Evolutionary conservation across 2,113 vertebrate genomes (phyloP).

Genomic region (Lycocorax pyrrhopterus): DNA sequence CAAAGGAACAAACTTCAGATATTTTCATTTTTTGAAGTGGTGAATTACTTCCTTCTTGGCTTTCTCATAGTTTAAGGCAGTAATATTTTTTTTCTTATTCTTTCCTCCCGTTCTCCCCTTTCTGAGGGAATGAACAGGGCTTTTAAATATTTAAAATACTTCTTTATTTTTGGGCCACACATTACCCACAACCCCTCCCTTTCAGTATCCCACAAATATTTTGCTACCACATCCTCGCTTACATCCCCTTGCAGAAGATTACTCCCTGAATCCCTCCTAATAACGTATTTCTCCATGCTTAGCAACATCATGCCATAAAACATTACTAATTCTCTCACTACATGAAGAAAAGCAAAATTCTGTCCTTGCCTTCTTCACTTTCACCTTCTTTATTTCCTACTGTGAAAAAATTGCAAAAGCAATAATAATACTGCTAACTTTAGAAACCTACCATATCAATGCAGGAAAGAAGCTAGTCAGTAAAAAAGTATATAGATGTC

Average conservation of each 20-base stretch:
- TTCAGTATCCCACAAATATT: background rate
- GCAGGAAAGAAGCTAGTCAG: background rate
- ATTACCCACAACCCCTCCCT: background rate
- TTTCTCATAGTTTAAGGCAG: background rate
- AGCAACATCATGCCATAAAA: background rate
- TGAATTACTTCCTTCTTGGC: background rate
- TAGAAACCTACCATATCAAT: background rate
- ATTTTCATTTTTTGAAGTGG: background rate
- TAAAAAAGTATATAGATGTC: background rate
- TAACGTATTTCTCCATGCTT: background rate
- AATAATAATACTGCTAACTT: background rate
- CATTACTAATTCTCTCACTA: background rate
- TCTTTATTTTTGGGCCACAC: accelerated
- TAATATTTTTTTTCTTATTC: background rate
- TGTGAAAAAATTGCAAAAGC: background rate
- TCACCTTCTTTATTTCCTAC: background rate
- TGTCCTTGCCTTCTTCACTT: background rate
- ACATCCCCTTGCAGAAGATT: background rate
- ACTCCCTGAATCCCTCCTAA: background rate
- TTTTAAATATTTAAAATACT: background rate
- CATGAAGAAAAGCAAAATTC: background rate
- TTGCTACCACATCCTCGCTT: background rate
- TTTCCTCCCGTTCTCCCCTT: background rate
- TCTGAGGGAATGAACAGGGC: background rate
- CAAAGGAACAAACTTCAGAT: background rate